Evolutionary conservation across 2,888 invertebrate genomes (phyloP), one percentile per base, ranked within the genome.

Genomic region (Heterodera filipjevi): DNA sequence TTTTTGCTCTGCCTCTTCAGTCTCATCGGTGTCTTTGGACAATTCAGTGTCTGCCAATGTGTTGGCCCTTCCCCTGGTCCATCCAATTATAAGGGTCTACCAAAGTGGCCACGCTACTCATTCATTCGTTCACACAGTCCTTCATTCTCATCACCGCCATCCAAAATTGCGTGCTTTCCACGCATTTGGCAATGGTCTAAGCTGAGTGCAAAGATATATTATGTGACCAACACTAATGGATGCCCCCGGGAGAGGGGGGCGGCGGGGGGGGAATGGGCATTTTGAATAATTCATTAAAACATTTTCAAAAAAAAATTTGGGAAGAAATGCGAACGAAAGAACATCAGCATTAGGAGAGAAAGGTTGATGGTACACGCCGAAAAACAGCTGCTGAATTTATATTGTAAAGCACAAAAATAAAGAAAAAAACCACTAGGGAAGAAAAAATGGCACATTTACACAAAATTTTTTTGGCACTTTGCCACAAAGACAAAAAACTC

Each of bases 81-180:
- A n/a, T 59, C 59, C 27, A 59, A 59, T 59, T 59, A 59, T 27
- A 59, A 59, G 27, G 10, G 27, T 22, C n/a, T n/a, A 59, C 27
- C 59, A 27, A 59, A 49, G 19, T 49, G 49, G 16, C 49, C 14
- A 49, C 49, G 5, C 59, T 27, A 59, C 27, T 59, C 59, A n/a
- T 59, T 59, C 27, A 39, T 12, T 39, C 39, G 0, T 27, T 59
- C 8, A n/a, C 59, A 14, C 3, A n/a, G n/a, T n/a, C n/a, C n/a
- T n/a, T n/a, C n/a, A n/a, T n/a, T n/a, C n/a, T n/a, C n/a, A n/a
- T n/a, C n/a, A n/a, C n/a, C n/a, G 10, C 49, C 49, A 16, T 49
- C 49, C n/a, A 59, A 59, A 59, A 59, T 59, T 59, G 59, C 59
- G 59, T 59, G 59, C 59, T 8, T n/a, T 59, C 59, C 59, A 59